phyloP scores from a whole-genome alignment of 2,888 invertebrate species.

The Habrosyne pyritoides region DNA sequence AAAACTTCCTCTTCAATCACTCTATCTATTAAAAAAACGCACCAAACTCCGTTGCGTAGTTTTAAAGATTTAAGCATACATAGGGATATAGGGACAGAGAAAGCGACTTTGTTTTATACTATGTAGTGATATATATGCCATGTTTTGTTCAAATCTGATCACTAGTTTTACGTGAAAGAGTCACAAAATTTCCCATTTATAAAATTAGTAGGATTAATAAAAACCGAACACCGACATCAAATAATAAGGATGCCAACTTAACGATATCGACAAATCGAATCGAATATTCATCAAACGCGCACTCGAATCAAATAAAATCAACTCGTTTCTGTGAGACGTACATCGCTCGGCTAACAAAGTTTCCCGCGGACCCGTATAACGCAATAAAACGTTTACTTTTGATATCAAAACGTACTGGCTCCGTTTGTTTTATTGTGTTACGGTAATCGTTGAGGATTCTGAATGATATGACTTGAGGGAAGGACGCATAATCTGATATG shows the following conservation, averaged over 20 bases:
- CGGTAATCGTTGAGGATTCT: not conserved
- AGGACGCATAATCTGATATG: not conserved
- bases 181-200: no score
- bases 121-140: no score
- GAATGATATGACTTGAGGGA: not conserved
- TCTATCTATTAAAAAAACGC: no score
- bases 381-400: not conserved
- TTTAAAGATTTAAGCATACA: no score
- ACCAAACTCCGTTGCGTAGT: no score
- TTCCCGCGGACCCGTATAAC: not conserved
- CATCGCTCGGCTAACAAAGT: slow-evolving; percentile 2
- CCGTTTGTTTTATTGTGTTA: not conserved
- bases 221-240: not conserved
- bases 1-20: no score
- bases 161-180: no score
- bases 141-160: no score
- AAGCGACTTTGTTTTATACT: no score
- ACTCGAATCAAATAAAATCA: slow-evolving; percentile 11
- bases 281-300: slow-evolving; percentile 10
- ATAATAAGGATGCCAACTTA: slow-evolving; percentile 5
- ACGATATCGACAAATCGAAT: slow-evolving; percentile 8
- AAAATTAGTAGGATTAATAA: not conserved
- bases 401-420: not conserved
- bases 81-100: no score
- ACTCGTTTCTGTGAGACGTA: not conserved